Evolutionary conservation across 2,113 vertebrate species (phyloP), one percentile per base, ranked within the genome.

Genomic region (Albula glossodonta): DNA sequence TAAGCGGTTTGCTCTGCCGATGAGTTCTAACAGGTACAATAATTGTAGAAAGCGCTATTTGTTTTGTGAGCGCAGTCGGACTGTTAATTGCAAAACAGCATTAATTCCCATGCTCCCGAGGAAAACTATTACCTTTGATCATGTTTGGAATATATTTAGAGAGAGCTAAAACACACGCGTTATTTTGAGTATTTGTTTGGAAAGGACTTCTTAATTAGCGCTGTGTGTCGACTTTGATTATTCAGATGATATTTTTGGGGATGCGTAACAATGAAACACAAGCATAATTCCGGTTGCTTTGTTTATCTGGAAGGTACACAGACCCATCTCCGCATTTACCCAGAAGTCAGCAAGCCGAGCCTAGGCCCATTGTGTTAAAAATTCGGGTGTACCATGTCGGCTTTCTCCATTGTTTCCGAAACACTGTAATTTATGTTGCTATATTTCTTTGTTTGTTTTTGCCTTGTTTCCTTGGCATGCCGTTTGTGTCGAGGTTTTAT

Each of bases 61-160:
- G 78, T 80, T 80, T 50, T 80, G 78, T 5, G 48, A 51, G 22
- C 12, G 48, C 50, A 50, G 41, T 80, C 51, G 50, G 78, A 51
- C 78, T 80, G 41, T 22, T 80, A 19, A 49, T 80, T 80, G 51
- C 48, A 53, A 82, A 82, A 82, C 80, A 82, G 15, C 5, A 51
- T 51, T 82, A 56, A 56, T 82, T 52, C 49, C 31, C 52, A 2
- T 49, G 17, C 52, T 82, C 80, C 80, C n/a, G 80, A 53, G 80
- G 31, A 15, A 82, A 82, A 56, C n/a, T 4, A 2, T 25, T 82
- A 56, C 22, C n/a, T 80, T 82, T 82, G 80, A 82, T 82, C 80
- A 25, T 22, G 51, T 52, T 12, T 82, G 12, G n/a, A 82, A 56
- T 25, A 31, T 48, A 63, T 60, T 83, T 81, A 52, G 78, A 1